A percentile compares a stretch with the other conserved stretches of the same genome.
These are phyloP conservation scores for Rhagonycha fulva DNA, from an alignment of 2,888 invertebrate species.

Conservation along the genomic window DNA sequence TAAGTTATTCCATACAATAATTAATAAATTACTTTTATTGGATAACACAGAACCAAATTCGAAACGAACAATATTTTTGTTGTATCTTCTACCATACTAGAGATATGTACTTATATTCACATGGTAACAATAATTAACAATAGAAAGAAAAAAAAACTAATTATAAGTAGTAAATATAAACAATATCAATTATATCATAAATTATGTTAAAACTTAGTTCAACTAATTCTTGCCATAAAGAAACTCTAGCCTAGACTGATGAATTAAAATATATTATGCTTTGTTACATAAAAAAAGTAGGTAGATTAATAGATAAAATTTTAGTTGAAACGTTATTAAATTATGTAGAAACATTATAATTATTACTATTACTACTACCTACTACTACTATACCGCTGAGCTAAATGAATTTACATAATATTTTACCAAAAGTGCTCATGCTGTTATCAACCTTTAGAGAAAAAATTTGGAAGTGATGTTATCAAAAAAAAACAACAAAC, in stretches of 20 bases:
- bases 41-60: too few species aligned
- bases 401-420: conserved; percentile 50
- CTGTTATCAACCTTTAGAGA: conserved; percentile 57
- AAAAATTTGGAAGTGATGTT: conserved; percentile 23
- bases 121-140: conserved; percentile 30
- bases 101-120: conserved; percentile 16
- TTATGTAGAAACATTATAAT: conserved; percentile 36
- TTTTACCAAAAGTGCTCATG: conserved; percentile 75
- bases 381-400: conserved; percentile 37
- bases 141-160: conserved; percentile 36
- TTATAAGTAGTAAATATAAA: conserved; percentile 43
- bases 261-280: conserved; percentile 43
- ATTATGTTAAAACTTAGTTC: conserved; percentile 40
- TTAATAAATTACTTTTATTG: too few species aligned
- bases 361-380: conserved; percentile 5
- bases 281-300: conserved; percentile 43
- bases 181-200: conserved; percentile 50
- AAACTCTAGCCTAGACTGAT: conserved; percentile 55
- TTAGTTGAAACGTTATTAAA: conserved; percentile 28
- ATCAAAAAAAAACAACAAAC: background rate
- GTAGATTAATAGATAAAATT: conserved; percentile 36
- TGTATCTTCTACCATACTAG: background rate
- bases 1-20: background rate
- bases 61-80: background rate
- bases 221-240: conserved; percentile 54